A percentile compares a stretch with the other conserved stretches of the same genome.
Conservation (phyloP, 2,888 invertebrate genomes). For the Athalia rosae region DNA sequence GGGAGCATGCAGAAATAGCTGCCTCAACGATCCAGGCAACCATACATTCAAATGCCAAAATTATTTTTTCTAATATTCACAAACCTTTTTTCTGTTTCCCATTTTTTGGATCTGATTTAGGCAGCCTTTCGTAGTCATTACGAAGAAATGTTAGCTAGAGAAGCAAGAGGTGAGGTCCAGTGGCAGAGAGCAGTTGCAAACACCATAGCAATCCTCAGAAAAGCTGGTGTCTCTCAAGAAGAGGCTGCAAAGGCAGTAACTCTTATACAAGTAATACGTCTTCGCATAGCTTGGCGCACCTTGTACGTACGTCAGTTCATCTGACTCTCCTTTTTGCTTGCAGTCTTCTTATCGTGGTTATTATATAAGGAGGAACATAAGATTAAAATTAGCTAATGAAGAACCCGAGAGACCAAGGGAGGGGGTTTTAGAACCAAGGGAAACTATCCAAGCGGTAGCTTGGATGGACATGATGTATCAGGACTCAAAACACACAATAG, state of each 20-base stretch:
- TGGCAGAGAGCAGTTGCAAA: constrained; percentile 66
- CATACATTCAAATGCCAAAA: background rate
- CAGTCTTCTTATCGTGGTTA: constrained; percentile 63
- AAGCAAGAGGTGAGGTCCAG: constrained; percentile 62
- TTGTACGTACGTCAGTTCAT: background rate
- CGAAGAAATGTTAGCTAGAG: constrained; percentile 59
- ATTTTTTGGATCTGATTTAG: constrained; percentile 50
- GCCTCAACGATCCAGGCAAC: constrained; percentile 66
- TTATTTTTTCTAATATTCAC: background rate
- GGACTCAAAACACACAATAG: constrained; percentile 56
- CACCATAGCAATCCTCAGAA: constrained; percentile 64
- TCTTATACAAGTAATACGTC: constrained; percentile 60
- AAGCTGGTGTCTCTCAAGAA: constrained; percentile 59
- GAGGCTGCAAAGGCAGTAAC: constrained; percentile 60
- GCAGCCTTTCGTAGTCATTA: constrained; percentile 65
- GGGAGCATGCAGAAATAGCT: constrained; percentile 58
- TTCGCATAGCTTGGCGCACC: constrained; percentile 31
- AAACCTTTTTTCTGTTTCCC: background rate
- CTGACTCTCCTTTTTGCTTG: background rate
- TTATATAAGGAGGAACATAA: constrained; percentile 58
- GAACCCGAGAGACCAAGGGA: constrained; percentile 26
- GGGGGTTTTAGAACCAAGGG: constrained; percentile 50
- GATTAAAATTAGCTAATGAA: constrained; percentile 39
- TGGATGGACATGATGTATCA: constrained; percentile 65
- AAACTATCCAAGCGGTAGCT: constrained; percentile 61